These are phyloP conservation scores for Drosophila kanekoi DNA, from an alignment of 2,888 invertebrate species.

Conservation along the genomic window DNA sequence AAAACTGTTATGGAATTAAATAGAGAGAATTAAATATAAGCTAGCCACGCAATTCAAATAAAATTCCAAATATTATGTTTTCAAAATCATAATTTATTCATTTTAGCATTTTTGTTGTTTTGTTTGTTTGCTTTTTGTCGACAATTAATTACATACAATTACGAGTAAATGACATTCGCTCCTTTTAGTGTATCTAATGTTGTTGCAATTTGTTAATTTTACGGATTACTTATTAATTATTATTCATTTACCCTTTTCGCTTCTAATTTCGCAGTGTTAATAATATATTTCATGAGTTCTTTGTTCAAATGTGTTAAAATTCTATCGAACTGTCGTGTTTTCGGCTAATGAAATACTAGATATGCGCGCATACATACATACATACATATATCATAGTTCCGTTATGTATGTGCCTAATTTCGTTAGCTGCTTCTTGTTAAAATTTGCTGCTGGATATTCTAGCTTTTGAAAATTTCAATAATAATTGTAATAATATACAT, in stretches of 20 bases:
- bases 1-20: too few species aligned
- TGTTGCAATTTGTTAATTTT: conserved; percentile 51
- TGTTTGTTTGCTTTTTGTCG: conserved; percentile 26
- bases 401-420: conserved; percentile 21
- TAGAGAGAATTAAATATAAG: not conserved
- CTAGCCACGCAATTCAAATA: not conserved
- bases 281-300: conserved; percentile 13
- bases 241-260: conserved; percentile 55
- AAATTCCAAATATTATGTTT: conserved; percentile 21
- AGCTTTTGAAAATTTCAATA: conserved; percentile 17
- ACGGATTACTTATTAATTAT: conserved; percentile 46
- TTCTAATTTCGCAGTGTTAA: conserved; percentile 23
- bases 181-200: conserved; percentile 50
- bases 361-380: conserved; percentile 20
- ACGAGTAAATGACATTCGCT: conserved; percentile 50
- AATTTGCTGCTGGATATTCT: conserved; percentile 21
- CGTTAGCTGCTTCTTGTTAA: conserved; percentile 18
- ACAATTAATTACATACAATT: conserved; percentile 61
- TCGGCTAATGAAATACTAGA: conserved; percentile 33
- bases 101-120: conserved; percentile 37
- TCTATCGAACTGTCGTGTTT: conserved; percentile 18
- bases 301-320: conserved; percentile 38
- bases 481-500: conserved; percentile 49
- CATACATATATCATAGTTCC: conserved; percentile 16
- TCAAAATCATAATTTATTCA: conserved; percentile 71